phyloP scores from a whole-genome alignment of 35 echinoderm and acorn worm genomes.

The Amphiura filiformis region DNA sequence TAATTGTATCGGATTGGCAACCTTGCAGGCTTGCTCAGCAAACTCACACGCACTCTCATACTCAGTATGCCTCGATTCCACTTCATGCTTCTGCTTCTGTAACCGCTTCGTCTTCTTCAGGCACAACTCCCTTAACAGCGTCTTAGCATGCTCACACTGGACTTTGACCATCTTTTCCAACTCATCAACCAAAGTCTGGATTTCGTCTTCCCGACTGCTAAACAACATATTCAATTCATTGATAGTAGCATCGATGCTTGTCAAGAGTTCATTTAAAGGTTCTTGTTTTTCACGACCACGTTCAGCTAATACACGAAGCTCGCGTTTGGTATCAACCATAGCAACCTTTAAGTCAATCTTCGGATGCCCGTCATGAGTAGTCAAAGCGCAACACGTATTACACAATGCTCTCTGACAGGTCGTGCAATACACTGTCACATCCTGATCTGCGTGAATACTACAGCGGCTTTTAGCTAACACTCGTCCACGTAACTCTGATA shows the following conservation, averaged over 20 bases:
- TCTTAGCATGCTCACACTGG: neutral
- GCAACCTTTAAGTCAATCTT: neutral
- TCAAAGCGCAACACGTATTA: neutral
- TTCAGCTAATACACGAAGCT: neutral
- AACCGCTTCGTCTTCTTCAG: neutral
- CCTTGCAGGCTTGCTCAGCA: neutral
- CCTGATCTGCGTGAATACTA: neutral
- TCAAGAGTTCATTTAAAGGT: neutral
- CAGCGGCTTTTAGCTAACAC: neutral
- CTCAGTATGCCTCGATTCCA: neutral
- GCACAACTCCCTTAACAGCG: neutral
- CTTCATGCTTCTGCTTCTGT: neutral
- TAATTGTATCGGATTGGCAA: neutral
- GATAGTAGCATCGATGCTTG: neutral
- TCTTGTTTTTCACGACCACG: neutral
- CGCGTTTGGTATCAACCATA: neutral
- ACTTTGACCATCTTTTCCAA: neutral
- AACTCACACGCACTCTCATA: neutral
- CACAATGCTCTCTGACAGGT: neutral
- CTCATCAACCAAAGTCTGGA: neutral
- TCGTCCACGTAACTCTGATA: neutral
- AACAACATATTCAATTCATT: neutral
- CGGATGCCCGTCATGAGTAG: neutral
- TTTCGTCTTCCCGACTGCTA: neutral
- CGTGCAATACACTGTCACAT: neutral